Conservation (phyloP, 1,140 invertebrate species). For the Charaxes varanes region DNA sequence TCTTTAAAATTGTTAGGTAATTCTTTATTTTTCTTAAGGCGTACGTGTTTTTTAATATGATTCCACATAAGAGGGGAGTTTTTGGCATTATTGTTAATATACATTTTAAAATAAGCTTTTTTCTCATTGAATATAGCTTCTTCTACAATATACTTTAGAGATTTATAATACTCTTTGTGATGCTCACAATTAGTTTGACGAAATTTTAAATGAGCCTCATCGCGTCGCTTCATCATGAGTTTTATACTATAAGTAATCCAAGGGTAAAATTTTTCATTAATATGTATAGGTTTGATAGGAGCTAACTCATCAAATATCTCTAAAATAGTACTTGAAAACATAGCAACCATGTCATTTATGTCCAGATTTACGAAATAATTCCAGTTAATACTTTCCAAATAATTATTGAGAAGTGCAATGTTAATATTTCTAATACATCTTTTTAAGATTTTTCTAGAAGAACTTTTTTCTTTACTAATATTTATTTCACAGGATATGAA, state of each 20-base stretch:
- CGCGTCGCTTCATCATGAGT: conserved; percentile 5
- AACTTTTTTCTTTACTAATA: background rate
- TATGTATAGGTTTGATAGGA: background rate
- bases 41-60: conserved; percentile 9
- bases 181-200: background rate
- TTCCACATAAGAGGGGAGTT: conserved; percentile 6
- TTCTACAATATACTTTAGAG: background rate
- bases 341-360: background rate
- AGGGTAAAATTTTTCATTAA: background rate
- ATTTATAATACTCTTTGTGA: conserved; percentile 6
- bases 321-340: background rate
- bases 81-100: background rate
- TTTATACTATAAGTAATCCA: conserved; percentile 8
- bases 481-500: background rate
- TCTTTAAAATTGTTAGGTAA: too few species aligned
- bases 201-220: background rate
- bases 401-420: background rate
- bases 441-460: background rate
- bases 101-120: conserved; percentile 7
- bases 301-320: background rate
- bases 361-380: background rate
- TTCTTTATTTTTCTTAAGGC: too few species aligned
- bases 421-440: background rate
- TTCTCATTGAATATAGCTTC: too few species aligned
- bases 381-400: background rate